Conservation (phyloP, 64 coral and sea anemone genomes). For the Platygyra sinensis region DNA sequence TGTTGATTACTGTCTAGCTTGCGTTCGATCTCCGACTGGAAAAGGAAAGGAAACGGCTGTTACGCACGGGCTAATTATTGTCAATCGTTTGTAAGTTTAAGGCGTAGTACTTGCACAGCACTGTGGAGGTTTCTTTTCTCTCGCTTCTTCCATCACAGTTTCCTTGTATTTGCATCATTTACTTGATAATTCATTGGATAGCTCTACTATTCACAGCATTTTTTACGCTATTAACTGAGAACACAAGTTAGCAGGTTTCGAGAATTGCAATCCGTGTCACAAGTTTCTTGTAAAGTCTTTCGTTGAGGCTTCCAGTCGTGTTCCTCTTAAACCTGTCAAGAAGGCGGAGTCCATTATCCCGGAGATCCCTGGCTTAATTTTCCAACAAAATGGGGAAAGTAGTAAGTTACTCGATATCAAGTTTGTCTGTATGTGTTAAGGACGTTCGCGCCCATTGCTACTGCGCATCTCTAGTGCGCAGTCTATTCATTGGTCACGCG, state of each 20-base stretch:
- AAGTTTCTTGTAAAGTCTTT: slow-evolving; percentile 16
- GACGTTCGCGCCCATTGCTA: too few relatives aligned
- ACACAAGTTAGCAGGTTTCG: slow-evolving; percentile 8
- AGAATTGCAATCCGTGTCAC: not conserved
- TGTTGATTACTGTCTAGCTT: too few relatives aligned
- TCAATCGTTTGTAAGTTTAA: too few relatives aligned
- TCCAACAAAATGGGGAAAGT: not conserved
- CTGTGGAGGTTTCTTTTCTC: not conserved
- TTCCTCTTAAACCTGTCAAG: not conserved
- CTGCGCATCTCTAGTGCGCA: too few relatives aligned
- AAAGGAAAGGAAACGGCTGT: too few relatives aligned
- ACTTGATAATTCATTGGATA: too few relatives aligned
- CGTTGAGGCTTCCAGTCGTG: slow-evolving; percentile 6
- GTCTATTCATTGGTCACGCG: too few relatives aligned
- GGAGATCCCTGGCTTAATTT: slow-evolving; percentile 1
- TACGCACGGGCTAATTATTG: too few relatives aligned
- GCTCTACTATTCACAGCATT: not conserved
- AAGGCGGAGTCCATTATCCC: not conserved
- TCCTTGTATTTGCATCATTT: not conserved
- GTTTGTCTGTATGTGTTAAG: slow-evolving; percentile 9
- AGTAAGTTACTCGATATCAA: not conserved
- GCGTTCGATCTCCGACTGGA: not conserved
- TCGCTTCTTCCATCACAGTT: not conserved
- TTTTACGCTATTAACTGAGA: not conserved
- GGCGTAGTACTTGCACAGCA: too few relatives aligned